Evolutionary conservation across 2,113 vertebrate genomes (phyloP).

Genomic region (Gasterosteus aculeatus): DNA sequence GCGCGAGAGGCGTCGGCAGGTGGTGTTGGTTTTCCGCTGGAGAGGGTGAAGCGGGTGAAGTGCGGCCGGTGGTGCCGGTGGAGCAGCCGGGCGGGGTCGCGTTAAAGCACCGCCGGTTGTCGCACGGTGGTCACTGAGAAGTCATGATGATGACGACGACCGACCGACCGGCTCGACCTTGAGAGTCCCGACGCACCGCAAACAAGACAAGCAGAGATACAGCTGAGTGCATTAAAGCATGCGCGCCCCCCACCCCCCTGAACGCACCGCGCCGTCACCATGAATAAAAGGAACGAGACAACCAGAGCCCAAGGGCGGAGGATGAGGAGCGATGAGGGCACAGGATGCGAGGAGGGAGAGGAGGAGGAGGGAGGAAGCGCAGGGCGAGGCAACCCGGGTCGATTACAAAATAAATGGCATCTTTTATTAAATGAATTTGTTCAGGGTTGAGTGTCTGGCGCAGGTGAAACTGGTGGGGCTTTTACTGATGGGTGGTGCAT

Average conservation of each 20-base stretch:
- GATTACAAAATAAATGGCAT: not conserved
- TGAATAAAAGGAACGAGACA: slow-evolving; percentile 2
- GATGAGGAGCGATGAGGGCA: slow-evolving; percentile 50
- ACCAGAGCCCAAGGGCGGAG: slow-evolving; percentile 4
- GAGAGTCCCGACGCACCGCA: not conserved
- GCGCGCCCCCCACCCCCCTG: not conserved
- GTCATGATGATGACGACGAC: slow-evolving; percentile 33
- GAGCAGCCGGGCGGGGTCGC: slow-evolving; percentile 15
- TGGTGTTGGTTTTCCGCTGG: slow-evolving; percentile 41
- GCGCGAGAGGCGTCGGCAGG: slow-evolving; percentile 52
- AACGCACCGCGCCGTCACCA: slow-evolving; percentile 6
- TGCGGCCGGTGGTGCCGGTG: slow-evolving; percentile 13
- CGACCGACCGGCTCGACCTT: slow-evolving; percentile 40
- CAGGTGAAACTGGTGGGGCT: not conserved
- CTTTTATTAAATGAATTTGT: not conserved
- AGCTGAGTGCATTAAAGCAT: not conserved
- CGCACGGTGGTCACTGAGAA: slow-evolving; percentile 42
- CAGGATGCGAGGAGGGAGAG: slow-evolving; percentile 41
- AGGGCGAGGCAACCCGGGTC: slow-evolving; percentile 47
- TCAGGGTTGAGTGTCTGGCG: not conserved
- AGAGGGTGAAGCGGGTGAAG: slow-evolving; percentile 1
- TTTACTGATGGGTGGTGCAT: not conserved
- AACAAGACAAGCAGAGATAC: not conserved
- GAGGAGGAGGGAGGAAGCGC: slow-evolving; percentile 6
- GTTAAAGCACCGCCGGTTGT: slow-evolving; percentile 27